Evolutionary conservation across 2,113 vertebrate genomes (phyloP).

Genomic region (Girardinichthys multiradiatus): DNA sequence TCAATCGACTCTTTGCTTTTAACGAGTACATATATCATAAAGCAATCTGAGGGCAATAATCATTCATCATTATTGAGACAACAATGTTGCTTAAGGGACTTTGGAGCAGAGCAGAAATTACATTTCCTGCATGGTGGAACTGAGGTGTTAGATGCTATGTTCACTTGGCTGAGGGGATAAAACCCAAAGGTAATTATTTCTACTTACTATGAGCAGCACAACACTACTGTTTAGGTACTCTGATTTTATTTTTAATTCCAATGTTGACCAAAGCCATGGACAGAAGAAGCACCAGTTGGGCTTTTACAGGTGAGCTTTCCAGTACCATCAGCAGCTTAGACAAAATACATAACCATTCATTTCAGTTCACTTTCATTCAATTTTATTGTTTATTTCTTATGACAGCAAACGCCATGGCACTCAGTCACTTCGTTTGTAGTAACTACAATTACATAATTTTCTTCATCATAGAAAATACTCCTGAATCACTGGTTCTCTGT

Average conservation of each 20-base stretch:
- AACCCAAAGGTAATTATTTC: conserved; percentile 10
- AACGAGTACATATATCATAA: conserved; percentile 79
- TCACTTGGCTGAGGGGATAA: not conserved
- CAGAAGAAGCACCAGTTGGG: not conserved
- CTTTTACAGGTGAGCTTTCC: not conserved
- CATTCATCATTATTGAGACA: conserved; percentile 79
- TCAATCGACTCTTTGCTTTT: conserved; percentile 71
- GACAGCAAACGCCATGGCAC: not conserved
- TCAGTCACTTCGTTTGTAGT: too few relatives aligned
- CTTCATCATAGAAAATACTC: not conserved
- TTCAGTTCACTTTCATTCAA: not conserved
- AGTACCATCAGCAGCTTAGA: not conserved
- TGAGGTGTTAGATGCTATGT: conserved; percentile 29
- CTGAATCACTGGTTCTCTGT: too few relatives aligned
- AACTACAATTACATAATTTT: not conserved
- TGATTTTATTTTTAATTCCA: not conserved
- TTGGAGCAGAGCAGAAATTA: conserved; percentile 70
- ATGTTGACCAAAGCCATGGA: not conserved
- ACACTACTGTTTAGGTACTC: not conserved
- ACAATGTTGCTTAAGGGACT: conserved; percentile 63
- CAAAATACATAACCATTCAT: not conserved
- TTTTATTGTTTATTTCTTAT: not conserved
- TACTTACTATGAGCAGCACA: not conserved
- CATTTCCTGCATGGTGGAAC: conserved; percentile 54
- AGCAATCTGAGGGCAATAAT: conserved; percentile 75